phyloP scores from a whole-genome alignment of 2,797 vertebrate species.

The Notolabrus celidotus region DNA sequence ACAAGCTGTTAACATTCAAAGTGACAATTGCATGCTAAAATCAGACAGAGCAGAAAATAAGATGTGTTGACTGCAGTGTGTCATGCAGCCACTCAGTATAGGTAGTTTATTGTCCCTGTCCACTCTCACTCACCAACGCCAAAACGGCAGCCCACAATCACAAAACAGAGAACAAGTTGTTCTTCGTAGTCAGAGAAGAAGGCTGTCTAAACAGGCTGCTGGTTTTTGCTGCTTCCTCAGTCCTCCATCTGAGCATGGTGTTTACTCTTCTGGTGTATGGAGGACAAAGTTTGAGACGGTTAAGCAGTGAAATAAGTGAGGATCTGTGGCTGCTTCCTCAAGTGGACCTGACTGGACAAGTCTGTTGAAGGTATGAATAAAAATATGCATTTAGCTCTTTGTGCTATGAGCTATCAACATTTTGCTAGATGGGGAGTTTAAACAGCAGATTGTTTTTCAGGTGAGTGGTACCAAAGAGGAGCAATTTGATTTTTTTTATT shows the following conservation, averaged over 20 bases:
- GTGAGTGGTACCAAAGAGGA: too few species aligned
- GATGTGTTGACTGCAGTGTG: conserved; percentile 41
- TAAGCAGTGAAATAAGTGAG: background rate
- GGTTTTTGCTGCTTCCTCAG: conserved; percentile 42
- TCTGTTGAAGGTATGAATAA: conserved; percentile 38
- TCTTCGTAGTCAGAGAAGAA: conserved; percentile 40
- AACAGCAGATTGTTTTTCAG: too few species aligned
- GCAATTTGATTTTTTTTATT: background rate
- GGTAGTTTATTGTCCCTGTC: conserved; percentile 64
- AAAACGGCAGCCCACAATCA: conserved; percentile 65
- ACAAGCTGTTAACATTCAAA: background rate
- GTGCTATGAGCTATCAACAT: too few species aligned
- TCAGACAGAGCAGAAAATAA: conserved; percentile 22
- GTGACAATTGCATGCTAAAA: background rate
- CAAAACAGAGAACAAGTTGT: conserved; percentile 71
- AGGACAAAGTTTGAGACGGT: background rate
- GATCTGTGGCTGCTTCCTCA: background rate
- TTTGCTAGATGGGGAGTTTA: too few species aligned
- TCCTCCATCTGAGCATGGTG: conserved; percentile 9
- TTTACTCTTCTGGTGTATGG: background rate
- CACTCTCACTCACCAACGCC: conserved; percentile 51
- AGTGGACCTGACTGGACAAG: conserved; percentile 11
- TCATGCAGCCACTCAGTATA: conserved; percentile 48
- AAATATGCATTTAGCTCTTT: background rate
- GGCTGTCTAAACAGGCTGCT: conserved; percentile 39